Base-by-base conservation (phyloP, 2,888 invertebrate genomes). In the Mactromeris polynyma region DNA sequence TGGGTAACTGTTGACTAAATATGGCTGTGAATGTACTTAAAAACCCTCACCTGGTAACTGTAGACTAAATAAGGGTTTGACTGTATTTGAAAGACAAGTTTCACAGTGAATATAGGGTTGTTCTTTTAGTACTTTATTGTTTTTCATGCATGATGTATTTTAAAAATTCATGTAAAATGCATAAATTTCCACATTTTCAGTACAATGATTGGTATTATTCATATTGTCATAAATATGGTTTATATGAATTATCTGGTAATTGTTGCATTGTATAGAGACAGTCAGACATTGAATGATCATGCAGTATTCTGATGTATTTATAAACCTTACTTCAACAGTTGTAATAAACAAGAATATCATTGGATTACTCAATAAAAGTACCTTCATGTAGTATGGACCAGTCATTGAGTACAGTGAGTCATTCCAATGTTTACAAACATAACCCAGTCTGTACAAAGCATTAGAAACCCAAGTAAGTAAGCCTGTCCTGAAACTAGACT, bases 391-490 rank as follows among this genome's bases (percentile, higher is more conserved):
- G 73, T 36, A 73, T 6, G 2, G 36, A 17, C 17, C 33, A 33
- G 73, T 73, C 73, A 73, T 73, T 73, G 73, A 73, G 73, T 73
- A 33, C 73, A 33, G 17, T 73, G 36, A 36, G 19, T 73, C 33
- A 73, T 33, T n/a, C n/a, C 36, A 36, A 36, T 73, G 73, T 73
- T 73, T 73, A 73, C 36, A 73, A 73, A 73, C 73, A 73, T 69
- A 31, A 69, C 69, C 69, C 19, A 69, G 33, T 0, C 36, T 17
- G 73, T 17, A 36, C 73, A 73, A 73, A 73, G 33, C 58, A n/a
- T n/a, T 64, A 64, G 58, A 64, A 21, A 64, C 58, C 9, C 2
- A 9, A 26, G 58, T 26, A 7, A 64, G 58, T 64, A 26, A 64
- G 58, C 26, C 26, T 64, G 58, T 64, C 58, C 58, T 21, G 58